phyloP scores from a whole-genome alignment of 2,888 invertebrate genomes.

The Cosmia trapezina region DNA sequence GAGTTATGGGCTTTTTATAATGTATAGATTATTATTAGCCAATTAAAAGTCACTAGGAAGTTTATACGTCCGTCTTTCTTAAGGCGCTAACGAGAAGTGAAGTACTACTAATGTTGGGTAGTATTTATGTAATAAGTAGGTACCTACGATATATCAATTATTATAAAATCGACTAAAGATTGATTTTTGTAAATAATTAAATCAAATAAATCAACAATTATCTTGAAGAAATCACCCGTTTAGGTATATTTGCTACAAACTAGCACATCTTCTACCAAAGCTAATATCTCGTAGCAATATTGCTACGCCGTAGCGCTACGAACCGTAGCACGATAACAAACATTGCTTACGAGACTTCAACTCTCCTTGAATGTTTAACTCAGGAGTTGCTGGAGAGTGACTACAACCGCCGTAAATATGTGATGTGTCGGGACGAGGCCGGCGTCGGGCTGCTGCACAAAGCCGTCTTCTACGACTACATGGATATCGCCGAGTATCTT shows the following conservation, averaged over 20 bases:
- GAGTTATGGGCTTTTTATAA: too few species aligned
- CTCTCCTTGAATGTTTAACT: slow-evolving; percentile 47
- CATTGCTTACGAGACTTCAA: slow-evolving; percentile 19
- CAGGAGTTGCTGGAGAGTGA: slow-evolving; percentile 83
- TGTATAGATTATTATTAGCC: too few species aligned
- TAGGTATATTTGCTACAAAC: not conserved
- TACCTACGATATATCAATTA: too few species aligned
- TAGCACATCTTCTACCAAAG: not conserved
- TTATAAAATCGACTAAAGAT: too few species aligned
- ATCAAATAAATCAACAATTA: too few species aligned
- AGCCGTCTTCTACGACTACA: slow-evolving; percentile 94
- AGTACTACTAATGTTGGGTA: too few species aligned
- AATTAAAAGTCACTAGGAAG: too few species aligned
- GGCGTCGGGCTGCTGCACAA: slow-evolving; percentile 95
- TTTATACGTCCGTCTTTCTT: too few species aligned
- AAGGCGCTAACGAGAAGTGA: too few species aligned
- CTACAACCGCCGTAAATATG: slow-evolving; percentile 83
- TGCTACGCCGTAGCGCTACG: slow-evolving; percentile 63
- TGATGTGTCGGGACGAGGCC: slow-evolving; percentile 92
- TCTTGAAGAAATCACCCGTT: not conserved
- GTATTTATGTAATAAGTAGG: too few species aligned
- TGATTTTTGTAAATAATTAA: too few species aligned
- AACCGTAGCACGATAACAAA: slow-evolving; percentile 39
- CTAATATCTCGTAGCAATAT: slow-evolving; percentile 42
- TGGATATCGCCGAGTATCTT: slow-evolving; percentile 93